Percentiles rank a stretch among this genome's conserved stretches.
phyloP scores from a whole-genome alignment of 2,888 invertebrate species.

The Phaedon cochleariae region DNA sequence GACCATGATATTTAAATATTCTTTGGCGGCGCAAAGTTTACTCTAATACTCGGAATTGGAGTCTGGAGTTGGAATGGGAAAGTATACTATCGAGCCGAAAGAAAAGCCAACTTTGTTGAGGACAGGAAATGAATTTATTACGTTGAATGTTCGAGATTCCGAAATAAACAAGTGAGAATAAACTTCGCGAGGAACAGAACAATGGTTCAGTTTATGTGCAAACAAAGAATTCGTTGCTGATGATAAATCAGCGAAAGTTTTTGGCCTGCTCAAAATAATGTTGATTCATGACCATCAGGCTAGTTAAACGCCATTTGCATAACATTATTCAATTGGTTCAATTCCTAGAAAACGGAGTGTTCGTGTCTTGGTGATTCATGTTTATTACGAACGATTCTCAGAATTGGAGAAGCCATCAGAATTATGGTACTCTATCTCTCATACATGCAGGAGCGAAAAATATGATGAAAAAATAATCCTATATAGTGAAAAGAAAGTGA shows the following conservation, averaged over 20 bases:
- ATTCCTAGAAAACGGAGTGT: neutral
- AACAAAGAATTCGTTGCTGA: neutral
- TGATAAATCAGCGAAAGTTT: neutral
- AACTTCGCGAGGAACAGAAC: slow-evolving; percentile 27
- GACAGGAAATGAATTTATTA: slow-evolving; percentile 47
- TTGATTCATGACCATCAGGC: neutral
- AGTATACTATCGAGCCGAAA: slow-evolving; percentile 37
- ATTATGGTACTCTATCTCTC: no score
- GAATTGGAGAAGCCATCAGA: no score
- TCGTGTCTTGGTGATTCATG: neutral
- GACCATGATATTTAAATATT: slow-evolving; percentile 47
- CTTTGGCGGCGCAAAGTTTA: slow-evolving; percentile 45
- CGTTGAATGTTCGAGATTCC: slow-evolving; percentile 35
- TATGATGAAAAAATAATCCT: no score
- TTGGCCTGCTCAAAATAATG: neutral
- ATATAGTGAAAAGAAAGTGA: no score
- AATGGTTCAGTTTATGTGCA: slow-evolving; percentile 27
- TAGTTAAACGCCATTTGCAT: neutral
- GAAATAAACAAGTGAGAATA: slow-evolving; percentile 38
- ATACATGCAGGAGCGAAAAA: no score
- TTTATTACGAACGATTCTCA: no score
- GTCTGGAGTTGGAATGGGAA: slow-evolving; percentile 46
- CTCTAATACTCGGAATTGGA: slow-evolving; percentile 39
- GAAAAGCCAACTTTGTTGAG: slow-evolving; percentile 41
- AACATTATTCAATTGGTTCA: neutral